These are phyloP conservation scores for Oreamnos americanus DNA, from an alignment of 2,113 vertebrate species.

Conservation along the genomic window DNA sequence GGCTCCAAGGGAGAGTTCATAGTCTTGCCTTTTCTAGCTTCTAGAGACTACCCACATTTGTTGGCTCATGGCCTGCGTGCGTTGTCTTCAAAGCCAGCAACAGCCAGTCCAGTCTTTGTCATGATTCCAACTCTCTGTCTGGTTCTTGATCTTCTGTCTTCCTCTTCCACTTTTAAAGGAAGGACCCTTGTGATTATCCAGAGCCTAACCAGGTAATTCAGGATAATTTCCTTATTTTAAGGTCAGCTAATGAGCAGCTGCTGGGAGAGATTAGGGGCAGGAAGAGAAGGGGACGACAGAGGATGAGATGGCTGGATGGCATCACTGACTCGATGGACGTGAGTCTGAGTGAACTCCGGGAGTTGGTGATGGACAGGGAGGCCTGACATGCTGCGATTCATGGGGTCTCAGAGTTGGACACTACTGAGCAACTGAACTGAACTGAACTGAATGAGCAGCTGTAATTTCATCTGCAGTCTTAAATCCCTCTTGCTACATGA, in stretches of 20 bases:
- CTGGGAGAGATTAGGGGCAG: too few relatives aligned
- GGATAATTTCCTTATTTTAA: neutral
- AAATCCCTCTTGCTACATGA: neutral
- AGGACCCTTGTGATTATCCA: neutral
- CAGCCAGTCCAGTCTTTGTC: neutral
- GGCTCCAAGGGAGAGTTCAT: neutral
- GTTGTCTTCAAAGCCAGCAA: neutral
- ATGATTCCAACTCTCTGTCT: neutral
- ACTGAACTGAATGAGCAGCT: neutral
- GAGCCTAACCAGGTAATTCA: neutral
- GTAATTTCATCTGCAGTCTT: neutral
- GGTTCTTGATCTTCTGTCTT: neutral
- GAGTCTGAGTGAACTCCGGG: too few relatives aligned
- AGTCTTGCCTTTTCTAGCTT: neutral
- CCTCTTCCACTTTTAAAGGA: neutral
- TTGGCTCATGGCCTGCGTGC: neutral
- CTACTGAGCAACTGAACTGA: too few relatives aligned
- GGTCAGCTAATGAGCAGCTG: neutral
- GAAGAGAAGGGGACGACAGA: too few relatives aligned
- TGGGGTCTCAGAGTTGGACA: too few relatives aligned
- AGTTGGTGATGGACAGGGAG: too few relatives aligned
- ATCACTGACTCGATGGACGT: too few relatives aligned
- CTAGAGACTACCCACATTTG: neutral
- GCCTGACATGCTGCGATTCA: too few relatives aligned
- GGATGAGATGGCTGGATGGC: too few relatives aligned